Base-by-base conservation (phyloP, 2,797 vertebrate genomes). In the Telmatherina bonti region DNA sequence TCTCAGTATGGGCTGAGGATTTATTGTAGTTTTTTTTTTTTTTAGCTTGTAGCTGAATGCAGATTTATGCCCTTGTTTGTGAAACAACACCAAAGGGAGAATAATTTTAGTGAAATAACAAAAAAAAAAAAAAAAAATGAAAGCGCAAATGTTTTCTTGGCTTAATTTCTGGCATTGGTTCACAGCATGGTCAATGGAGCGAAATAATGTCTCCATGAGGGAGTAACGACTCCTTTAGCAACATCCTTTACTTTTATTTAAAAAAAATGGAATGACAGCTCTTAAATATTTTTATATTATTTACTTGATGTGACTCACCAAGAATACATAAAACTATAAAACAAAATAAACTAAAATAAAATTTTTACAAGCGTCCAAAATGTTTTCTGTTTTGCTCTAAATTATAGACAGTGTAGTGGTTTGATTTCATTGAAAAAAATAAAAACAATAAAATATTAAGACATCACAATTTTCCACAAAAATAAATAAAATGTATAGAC, bases 31-130 rank as follows among this genome's bases (percentile, higher is more conserved):
- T 36, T 36, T 10, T 35, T 36, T 36, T 81, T 84, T 53, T 51
- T 52, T 73, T 41, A 26, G 65, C 60, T 78, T 65, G 36, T 26
- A 67, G 62, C 70, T 8, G 54, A 75, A 31, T 12, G 2, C 38
- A 67, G 67, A 73, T 70, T 78, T 58, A 52, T 57, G 43, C 53
- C 51, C 33, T 70, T 24, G 33, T 76, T 71, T 65, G 58, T 58
- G 41, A 63, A 13, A 54, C 58, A 38, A 64, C 47, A 49, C 56
- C 9, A 13, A 2, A 20, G 52, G 33, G 62, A 78, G 33, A n/a
- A 72, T 59, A 45, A 30, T 64, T 65, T 70, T 45, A 53, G 43
- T 72, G 36, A 16, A 70, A 27, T 36, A 45, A 16, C 57, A 56
- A 3, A 0, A 27, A 64, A 35, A 76, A 24, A 20, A 56, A 3